Base-by-base conservation (phyloP, 2,113 vertebrate genomes). In the Phrynosoma platyrhinos region DNA sequence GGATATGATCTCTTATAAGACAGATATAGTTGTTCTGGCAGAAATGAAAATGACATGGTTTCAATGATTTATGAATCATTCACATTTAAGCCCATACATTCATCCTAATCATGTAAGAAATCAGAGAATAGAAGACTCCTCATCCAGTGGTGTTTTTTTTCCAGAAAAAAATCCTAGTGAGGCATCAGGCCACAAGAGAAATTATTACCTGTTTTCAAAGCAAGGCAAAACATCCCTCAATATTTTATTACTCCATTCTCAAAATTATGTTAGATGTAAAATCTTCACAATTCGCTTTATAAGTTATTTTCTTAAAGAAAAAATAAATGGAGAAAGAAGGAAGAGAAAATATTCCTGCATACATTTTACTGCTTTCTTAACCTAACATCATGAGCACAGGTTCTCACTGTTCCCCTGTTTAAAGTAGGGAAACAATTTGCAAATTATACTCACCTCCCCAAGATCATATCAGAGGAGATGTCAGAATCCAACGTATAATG, bases 161-260 rank as follows among this genome's bases (percentile, higher is more conserved):
- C n/a, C n/a, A 36, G 18, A 52, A 78, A 23, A 52, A 14, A 8
- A 79, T 78, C 72, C 0, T 2, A 84, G 53, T 79, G 68, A 14
- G 3, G 53, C 69, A 94, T 84, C 91, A 90, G 92, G 87, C 86
- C 74, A 75, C 89, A 64, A 88, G 0, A 93, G 85, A 93, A 88
- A 85, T 0, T 9, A 89, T 0, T 69, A 62, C 42, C n/a, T 92
- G 79, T 92, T 93, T 89, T 87, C 85, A 89, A 42, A 27, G 84
- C 0, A 62, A 14, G 14, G n/a, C 87, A 90, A 52, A 16, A 87
- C 10, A 21, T 66, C 92, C 82, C 80, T 86, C 66, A 58, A 87
- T n/a, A 91, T 53, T 86, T 88, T 90, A 12, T 9, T 69, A 25
- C 30, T 80, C 83, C 75, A 82, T 89, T 91, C 47, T 47, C 89